These are phyloP conservation scores for Nycticryphes semicollaris DNA, from an alignment of 2,113 vertebrate genomes.

Conservation along the genomic window DNA sequence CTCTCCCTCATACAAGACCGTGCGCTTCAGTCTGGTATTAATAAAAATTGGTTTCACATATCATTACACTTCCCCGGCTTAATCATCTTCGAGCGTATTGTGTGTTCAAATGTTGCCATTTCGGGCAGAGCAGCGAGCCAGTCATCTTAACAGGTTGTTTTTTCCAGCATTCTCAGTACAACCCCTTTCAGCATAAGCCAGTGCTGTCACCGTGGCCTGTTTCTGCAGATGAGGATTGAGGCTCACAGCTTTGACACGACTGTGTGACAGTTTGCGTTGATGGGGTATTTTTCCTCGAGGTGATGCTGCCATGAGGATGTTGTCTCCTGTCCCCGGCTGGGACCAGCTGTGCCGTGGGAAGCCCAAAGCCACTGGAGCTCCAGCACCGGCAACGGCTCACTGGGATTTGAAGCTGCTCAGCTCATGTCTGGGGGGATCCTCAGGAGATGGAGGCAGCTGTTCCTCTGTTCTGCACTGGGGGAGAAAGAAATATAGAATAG, in stretches of 20 bases:
- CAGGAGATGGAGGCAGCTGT: constrained; percentile 29
- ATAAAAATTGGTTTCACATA: constrained; percentile 42
- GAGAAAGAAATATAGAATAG: neutral
- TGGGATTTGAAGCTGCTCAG: constrained; percentile 2
- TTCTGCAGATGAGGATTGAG: neutral
- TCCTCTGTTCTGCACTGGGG: neutral
- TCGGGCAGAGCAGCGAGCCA: constrained; percentile 1
- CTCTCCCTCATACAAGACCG: neutral
- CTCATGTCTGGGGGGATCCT: neutral
- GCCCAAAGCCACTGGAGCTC: neutral
- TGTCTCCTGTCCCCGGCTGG: neutral
- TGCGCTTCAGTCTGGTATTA: constrained; percentile 4
- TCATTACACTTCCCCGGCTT: constrained; percentile 47
- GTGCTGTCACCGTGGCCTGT: neutral
- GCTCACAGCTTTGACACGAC: neutral
- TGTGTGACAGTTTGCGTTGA: neutral
- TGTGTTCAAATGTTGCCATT: constrained; percentile 41
- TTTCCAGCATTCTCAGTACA: neutral
- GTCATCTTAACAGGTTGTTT: constrained; percentile 52
- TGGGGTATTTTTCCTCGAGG: neutral
- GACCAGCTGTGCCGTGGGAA: neutral
- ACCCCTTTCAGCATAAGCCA: neutral
- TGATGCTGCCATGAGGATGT: neutral
- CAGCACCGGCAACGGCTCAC: neutral
- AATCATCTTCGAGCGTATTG: constrained; percentile 42